Base-by-base conservation (phyloP, 2,797 vertebrate genomes). In the Tapera naevia region DNA sequence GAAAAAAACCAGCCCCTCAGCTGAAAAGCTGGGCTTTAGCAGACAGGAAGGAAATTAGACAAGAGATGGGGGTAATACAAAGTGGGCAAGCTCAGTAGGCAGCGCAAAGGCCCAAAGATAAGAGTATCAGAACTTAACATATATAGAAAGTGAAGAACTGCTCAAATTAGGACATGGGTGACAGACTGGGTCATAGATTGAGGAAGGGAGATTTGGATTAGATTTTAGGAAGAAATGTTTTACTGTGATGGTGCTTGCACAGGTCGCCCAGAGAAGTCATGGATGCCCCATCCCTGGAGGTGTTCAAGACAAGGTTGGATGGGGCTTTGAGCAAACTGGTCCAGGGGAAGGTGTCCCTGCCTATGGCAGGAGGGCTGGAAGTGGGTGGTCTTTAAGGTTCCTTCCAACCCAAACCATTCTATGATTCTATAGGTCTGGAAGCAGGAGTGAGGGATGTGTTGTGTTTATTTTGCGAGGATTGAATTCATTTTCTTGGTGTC, bases 1-100 rank as follows among this genome's bases (percentile, higher is more conserved):
- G 86, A 46, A 60, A 33, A n/a, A 48, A 53, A 23, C 30, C 45
- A 53, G 5, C 5, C 27, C 37, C 57, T 89, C n/a, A 53, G 23
- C 13, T 60, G 33, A 64, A 85, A 80, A 89, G 32, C 21, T 0
- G 2, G 35, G 25, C 9, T 50, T 61, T 37, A 33, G 53, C 17
- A 56, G 19, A 35, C 28, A 33, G 48, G 76, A 51, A 41, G 60
- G 46, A 45, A 30, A 11, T 61, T 62, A 28, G 28, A 28, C 8
- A 28, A 17, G 28, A 11, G 6, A 4, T 24, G 1, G 2, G 4
- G 13, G 5, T 50, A 41, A 17, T 67, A 15, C 2, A 33, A 33
- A 58, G 13, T 8, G 4, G 51, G 69, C 27, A 54, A 71, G 25
- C 13, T 66, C 33, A 14, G 1, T 3, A 51, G 65, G 35, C 45